Evolutionary conservation across 2,888 invertebrate genomes (phyloP).

Genomic region (Diarsia dahlii): DNA sequence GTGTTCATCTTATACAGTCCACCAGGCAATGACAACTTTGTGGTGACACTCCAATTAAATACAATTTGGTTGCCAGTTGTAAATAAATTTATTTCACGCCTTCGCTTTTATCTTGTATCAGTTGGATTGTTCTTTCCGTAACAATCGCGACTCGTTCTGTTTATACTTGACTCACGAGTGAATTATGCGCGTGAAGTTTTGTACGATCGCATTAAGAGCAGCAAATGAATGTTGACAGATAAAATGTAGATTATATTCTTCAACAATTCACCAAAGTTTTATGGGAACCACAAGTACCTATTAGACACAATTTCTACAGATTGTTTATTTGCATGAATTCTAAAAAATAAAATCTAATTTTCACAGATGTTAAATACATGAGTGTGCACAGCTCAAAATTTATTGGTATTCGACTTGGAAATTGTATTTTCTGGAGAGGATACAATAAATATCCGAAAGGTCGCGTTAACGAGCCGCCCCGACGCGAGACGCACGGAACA

Average conservation of each 20-base stretch:
- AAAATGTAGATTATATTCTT: conserved; percentile 41
- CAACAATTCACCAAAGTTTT: conserved; percentile 18
- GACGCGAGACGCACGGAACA: conserved; percentile 85
- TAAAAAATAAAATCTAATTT: conserved; percentile 55
- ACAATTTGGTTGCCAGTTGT: conserved; percentile 80
- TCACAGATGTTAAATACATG: conserved; percentile 65
- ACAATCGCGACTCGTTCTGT: conserved; percentile 82
- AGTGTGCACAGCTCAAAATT: conserved; percentile 81
- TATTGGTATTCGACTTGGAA: conserved; percentile 86
- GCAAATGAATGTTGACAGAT: conserved; percentile 52
- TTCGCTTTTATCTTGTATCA: conserved; percentile 86
- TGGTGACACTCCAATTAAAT: conserved; percentile 85
- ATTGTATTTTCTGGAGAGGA: conserved; percentile 89
- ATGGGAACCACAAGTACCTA: not conserved
- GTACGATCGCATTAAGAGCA: conserved; percentile 63
- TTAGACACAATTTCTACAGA: not conserved
- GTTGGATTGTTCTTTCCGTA: conserved; percentile 84
- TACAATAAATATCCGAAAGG: conserved; percentile 89
- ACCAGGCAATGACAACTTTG: conserved; percentile 57
- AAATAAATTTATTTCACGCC: conserved; percentile 86
- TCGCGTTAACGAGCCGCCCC: conserved; percentile 89
- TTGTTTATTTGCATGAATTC: conserved; percentile 19
- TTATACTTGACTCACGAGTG: conserved; percentile 78
- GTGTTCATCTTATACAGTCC: conserved; percentile 33
- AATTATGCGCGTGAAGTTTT: conserved; percentile 74